Conservation (phyloP, 2,113 vertebrate species). For the Coptodon rendalli region DNA sequence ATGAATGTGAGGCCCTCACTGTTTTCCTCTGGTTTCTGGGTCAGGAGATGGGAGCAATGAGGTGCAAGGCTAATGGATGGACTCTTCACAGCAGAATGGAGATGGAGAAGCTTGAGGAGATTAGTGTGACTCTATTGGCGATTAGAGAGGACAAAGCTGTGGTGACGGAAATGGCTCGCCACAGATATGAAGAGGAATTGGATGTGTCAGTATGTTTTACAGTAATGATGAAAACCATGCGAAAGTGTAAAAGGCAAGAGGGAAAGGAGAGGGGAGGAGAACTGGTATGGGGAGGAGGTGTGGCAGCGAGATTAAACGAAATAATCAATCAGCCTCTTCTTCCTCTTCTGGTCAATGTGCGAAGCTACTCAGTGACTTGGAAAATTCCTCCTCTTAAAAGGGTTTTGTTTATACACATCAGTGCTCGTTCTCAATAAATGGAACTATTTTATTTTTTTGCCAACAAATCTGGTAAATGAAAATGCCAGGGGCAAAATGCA, state of each 20-base stretch:
- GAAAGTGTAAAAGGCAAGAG: constrained; percentile 8
- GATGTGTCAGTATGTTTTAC: constrained; percentile 27
- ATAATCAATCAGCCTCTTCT: constrained; percentile 51
- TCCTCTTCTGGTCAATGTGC: constrained; percentile 38
- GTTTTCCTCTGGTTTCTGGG: constrained; percentile 52
- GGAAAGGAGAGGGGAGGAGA: constrained; percentile 10
- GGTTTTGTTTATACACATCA: constrained; percentile 28
- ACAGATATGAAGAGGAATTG: constrained; percentile 41
- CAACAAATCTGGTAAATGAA: background rate
- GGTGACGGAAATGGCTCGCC: constrained; percentile 48
- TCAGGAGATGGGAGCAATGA: constrained; percentile 52
- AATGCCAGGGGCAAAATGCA: background rate
- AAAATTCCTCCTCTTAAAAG: constrained; percentile 35
- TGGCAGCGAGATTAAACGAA: constrained; percentile 48
- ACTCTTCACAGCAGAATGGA: constrained; percentile 62
- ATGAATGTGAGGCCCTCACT: background rate
- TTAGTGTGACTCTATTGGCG: constrained; percentile 36
- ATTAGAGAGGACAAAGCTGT: constrained; percentile 50
- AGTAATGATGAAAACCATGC: constrained; percentile 28
- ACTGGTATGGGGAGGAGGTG: constrained; percentile 29
- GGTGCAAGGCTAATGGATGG: constrained; percentile 64
- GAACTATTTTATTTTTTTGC: background rate
- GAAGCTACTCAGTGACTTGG: constrained; percentile 20
- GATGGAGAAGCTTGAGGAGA: constrained; percentile 48
- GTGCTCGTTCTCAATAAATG: background rate